Percentiles rank a stretch among this genome's conserved stretches.
These are phyloP conservation scores for Cheiracanthium punctorium DNA, from an alignment of 2,888 invertebrate species.

Conservation along the genomic window DNA sequence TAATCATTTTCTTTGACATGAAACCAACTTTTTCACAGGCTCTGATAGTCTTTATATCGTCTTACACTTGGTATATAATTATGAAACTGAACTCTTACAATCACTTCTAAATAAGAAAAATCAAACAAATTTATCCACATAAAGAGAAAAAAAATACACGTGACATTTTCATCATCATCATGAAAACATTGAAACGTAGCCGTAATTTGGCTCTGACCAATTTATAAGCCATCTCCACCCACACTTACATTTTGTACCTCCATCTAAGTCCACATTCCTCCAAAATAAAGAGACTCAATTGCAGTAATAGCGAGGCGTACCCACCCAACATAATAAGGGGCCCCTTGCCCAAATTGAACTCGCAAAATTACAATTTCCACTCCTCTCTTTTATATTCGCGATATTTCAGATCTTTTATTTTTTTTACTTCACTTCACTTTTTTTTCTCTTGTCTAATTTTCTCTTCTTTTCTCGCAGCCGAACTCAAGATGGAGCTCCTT, in stretches of 20 bases:
- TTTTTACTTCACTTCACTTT: too few relatives aligned
- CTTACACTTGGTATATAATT: too few relatives aligned
- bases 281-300: conserved; percentile 16
- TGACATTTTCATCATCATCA: conserved; percentile 5
- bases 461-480: conserved; percentile 83
- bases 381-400: conserved; percentile 62
- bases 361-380: conserved; percentile 50
- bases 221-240: conserved; percentile 8
- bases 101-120: not conserved
- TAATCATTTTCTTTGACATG: too few relatives aligned
- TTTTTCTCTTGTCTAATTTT: conserved; percentile 13
- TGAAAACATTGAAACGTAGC: not conserved
- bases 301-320: conserved; percentile 54
- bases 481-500: conserved; percentile 95
- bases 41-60: too few relatives aligned
- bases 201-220: not conserved
- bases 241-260: conserved; percentile 5
- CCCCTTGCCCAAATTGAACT: conserved; percentile 46
- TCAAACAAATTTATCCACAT: not conserved
- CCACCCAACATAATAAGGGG: conserved; percentile 32
- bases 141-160: not conserved
- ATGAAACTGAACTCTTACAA: not conserved
- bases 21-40: too few relatives aligned
- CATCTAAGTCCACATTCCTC: conserved; percentile 1
- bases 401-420: too few relatives aligned